Evolutionary conservation across 2,888 invertebrate species (phyloP).

Genomic region (Argynnis bischoffii): DNA sequence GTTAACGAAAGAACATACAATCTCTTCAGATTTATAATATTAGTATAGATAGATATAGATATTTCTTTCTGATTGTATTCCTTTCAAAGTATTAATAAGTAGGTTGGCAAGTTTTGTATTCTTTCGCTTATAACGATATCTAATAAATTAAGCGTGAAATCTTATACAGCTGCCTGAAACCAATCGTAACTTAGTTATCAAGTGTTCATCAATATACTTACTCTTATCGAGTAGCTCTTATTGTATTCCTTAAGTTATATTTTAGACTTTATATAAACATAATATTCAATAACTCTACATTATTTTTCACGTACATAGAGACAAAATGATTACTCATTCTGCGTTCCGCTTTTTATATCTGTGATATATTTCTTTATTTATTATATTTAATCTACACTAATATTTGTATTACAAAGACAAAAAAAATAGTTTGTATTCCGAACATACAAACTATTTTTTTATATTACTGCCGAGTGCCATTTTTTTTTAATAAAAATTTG

Average conservation of each 20-base stretch:
- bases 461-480: too few species aligned
- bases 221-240: not conserved
- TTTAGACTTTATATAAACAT: not conserved
- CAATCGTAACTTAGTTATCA: slow-evolving; percentile 26
- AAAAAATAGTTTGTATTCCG: too few species aligned
- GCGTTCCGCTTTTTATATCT: too few species aligned
- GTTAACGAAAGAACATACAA: not conserved
- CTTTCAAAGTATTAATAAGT: slow-evolving; percentile 28
- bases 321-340: too few species aligned
- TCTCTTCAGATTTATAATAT: too few species aligned
- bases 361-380: too few species aligned
- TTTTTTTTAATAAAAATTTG: too few species aligned
- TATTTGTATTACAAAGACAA: too few species aligned
- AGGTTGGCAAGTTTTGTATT: slow-evolving; percentile 26
- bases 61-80: slow-evolving; percentile 19
- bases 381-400: too few species aligned
- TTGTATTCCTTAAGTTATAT: not conserved
- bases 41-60: not conserved
- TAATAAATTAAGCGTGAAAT: slow-evolving; percentile 24
- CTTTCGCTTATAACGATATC: slow-evolving; percentile 17
- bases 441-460: too few species aligned
- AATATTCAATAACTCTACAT: too few species aligned
- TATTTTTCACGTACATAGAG: too few species aligned
- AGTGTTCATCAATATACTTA: slow-evolving; percentile 15
- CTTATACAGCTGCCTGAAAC: slow-evolving; percentile 28